Percentiles rank a stretch among this genome's conserved stretches.
Evolutionary conservation across 2,888 invertebrate genomes (phyloP).

Genomic region (Hemistola chrysoprasaria): DNA sequence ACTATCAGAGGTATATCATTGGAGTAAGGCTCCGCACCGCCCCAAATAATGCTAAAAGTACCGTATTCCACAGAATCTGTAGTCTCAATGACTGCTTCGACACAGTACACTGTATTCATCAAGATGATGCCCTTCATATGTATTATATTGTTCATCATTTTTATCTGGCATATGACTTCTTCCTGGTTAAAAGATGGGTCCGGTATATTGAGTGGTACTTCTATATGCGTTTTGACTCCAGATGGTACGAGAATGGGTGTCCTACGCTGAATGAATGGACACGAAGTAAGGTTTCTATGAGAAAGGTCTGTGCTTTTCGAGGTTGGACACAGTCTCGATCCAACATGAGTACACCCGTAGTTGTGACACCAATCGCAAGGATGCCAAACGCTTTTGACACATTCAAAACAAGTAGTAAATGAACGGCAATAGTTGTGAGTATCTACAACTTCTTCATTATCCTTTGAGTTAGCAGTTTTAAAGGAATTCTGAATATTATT

Average conservation of each 20-base stretch:
- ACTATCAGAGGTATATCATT: conserved; percentile 41
- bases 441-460: conserved; percentile 1
- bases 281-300: conserved; percentile 20
- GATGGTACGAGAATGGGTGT: conserved; percentile 40
- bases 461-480: neutral
- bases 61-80: conserved; percentile 21
- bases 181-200: conserved; percentile 43
- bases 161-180: conserved; percentile 32
- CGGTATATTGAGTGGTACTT: conserved; percentile 38
- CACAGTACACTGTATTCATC: conserved; percentile 40
- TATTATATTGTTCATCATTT: conserved; percentile 24
- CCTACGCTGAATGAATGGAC: conserved; percentile 40
- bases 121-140: conserved; percentile 41
- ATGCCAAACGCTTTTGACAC: conserved; percentile 35
- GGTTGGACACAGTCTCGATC: conserved; percentile 34
- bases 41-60: conserved; percentile 29
- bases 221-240: conserved; percentile 35
- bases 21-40: conserved; percentile 44
- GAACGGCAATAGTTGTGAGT: conserved; percentile 35
- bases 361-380: conserved; percentile 53
- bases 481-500: neutral
- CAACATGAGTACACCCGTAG: conserved; percentile 41
- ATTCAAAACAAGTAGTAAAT: conserved; percentile 41
- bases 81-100: conserved; percentile 31
- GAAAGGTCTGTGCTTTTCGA: conserved; percentile 10